Conservation (phyloP, 1,140 invertebrate species). For the Pararge aegeria region DNA sequence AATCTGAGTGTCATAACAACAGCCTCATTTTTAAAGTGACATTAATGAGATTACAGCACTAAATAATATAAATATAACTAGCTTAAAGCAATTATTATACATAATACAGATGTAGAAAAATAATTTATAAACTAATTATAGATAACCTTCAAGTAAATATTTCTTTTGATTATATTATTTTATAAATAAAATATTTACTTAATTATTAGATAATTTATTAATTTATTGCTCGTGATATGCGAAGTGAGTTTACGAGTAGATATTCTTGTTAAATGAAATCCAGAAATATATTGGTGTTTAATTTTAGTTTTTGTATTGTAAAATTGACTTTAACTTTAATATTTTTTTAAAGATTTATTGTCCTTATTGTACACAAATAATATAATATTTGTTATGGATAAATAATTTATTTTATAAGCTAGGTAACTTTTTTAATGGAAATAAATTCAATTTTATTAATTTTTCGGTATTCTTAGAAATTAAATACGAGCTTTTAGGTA, state of each 20-base stretch:
- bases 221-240: constrained; percentile 51
- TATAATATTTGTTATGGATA: background rate
- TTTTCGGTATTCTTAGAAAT: background rate
- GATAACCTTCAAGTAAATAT: background rate
- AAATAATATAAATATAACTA: background rate
- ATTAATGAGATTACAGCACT: too few relatives aligned
- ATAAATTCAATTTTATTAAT: too few relatives aligned
- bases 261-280: background rate
- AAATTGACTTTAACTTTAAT: constrained; percentile 38
- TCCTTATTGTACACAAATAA: constrained; percentile 28
- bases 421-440: constrained; percentile 11
- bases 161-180: background rate
- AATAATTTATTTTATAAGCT: too few relatives aligned
- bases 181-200: constrained; percentile 33
- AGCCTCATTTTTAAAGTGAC: too few relatives aligned
- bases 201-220: constrained; percentile 27
- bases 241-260: constrained; percentile 22
- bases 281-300: constrained; percentile 21
- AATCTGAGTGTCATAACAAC: too few relatives aligned
- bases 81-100: background rate
- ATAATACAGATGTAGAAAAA: background rate
- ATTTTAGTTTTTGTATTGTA: constrained; percentile 27
- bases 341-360: constrained; percentile 34
- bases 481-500: background rate
- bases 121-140: background rate